These are phyloP conservation scores for Rhinoraja longicauda DNA, from an alignment of 2,797 vertebrate species.

Conservation along the genomic window DNA sequence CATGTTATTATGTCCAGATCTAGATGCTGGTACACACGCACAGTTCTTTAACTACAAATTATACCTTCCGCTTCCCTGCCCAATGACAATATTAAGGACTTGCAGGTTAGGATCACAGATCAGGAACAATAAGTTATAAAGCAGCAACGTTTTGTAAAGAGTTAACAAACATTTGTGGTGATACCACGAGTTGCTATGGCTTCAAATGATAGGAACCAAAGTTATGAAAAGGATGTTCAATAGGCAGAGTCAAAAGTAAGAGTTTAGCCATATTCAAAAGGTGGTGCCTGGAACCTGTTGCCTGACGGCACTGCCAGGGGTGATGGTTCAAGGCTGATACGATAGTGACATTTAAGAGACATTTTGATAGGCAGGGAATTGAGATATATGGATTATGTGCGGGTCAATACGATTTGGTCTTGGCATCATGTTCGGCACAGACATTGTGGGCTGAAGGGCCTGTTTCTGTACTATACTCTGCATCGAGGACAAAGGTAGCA, in stretches of 20 bases:
- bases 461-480: too few relatives aligned
- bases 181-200: constrained; percentile 45
- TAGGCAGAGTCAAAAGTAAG: constrained; percentile 48
- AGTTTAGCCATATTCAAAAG: background rate
- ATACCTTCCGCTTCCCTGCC: background rate
- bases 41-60: background rate
- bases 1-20: background rate
- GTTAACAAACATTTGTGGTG: background rate
- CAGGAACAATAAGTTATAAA: background rate
- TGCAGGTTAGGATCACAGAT: background rate
- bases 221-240: constrained; percentile 51
- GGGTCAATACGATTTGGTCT: too few relatives aligned
- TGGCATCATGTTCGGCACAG: too few relatives aligned
- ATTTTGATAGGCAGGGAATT: too few relatives aligned
- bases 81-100: background rate
- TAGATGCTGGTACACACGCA: background rate
- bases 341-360: too few relatives aligned
- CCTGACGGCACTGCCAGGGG: too few relatives aligned
- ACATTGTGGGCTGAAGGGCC: too few relatives aligned
- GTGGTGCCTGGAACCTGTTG: too few relatives aligned
- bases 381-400: too few relatives aligned
- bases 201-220: constrained; percentile 47
- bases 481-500: too few relatives aligned
- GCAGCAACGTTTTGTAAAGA: background rate
- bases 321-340: too few relatives aligned